Evolutionary conservation across 2,113 vertebrate genomes (phyloP), one percentile per base, ranked within the genome.

Genomic region (Eubucco bourcierii): DNA sequence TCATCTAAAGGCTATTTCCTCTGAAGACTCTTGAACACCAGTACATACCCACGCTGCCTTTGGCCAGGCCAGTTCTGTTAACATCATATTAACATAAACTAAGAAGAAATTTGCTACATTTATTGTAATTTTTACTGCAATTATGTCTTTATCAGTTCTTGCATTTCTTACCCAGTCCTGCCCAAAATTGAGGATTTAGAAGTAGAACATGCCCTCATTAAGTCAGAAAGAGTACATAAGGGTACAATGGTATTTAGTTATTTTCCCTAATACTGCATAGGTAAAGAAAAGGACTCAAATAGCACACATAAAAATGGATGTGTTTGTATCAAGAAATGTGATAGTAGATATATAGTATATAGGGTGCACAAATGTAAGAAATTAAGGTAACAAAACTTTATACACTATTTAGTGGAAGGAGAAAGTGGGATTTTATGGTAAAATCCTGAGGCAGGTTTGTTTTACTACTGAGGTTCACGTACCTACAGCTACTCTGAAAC

Each of bases 1-100:
- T 25, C 82, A 29, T 82, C 77, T 78, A 86, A 77, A 66, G 65
- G n/a, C 29, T 82, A 29, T 82, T 81, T 78, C 39, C 61, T 72
- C 47, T 37, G 31, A 60, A 37, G 85, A 63, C 15, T 61, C 18
- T 52, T 67, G 33, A 72, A 44, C 47, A 37, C 53, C 14, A 31
- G 1, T 55, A 46, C n/a, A n/a, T n/a, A n/a, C n/a, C 1, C 1
- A 14, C 52, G 55, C 10, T 25, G 41, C 33, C 33, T 86, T 46
- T 73, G 61, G 72, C 56, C 33, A 52, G 21, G 18, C 52, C 55
- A 47, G 25, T 85, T 80, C 20, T 12, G 23, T 29, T 68, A 58
- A 56, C n/a, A 33, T 47, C 47, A 29, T 33, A 41, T 31, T 53
- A 37, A 72, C 17, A 59, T 39, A 8, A 63, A 55, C 29, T 68